phyloP scores from a whole-genome alignment of 1,140 invertebrate genomes.

The Camponotus floridanus region DNA sequence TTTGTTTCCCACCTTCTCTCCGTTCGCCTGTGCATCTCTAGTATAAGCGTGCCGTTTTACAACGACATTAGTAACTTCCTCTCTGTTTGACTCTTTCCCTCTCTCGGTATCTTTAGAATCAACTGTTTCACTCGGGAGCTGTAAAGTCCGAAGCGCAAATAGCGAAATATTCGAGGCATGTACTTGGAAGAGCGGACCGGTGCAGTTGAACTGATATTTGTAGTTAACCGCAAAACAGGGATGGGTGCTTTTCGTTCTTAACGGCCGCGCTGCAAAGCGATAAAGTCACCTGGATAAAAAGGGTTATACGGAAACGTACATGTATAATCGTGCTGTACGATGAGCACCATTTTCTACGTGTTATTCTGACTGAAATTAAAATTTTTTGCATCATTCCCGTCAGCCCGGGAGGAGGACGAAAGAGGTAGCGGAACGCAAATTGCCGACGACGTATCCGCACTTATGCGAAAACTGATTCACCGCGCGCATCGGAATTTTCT shows the following conservation, averaged over 20 bases:
- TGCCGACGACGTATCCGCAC: slow-evolving; percentile 22
- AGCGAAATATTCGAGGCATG: slow-evolving; percentile 80
- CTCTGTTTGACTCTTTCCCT: slow-evolving; percentile 57
- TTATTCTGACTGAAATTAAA: slow-evolving; percentile 26
- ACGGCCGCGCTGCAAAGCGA: slow-evolving; percentile 18
- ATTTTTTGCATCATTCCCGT: slow-evolving; percentile 14
- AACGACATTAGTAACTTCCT: slow-evolving; percentile 69
- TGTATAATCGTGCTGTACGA: slow-evolving; percentile 10
- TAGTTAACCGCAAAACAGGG: slow-evolving; percentile 76
- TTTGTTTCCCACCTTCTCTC: not conserved
- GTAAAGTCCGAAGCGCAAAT: slow-evolving; percentile 81
- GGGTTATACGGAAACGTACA: not conserved
- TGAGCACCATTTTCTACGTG: slow-evolving; percentile 17
- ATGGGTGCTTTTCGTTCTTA: slow-evolving; percentile 66
- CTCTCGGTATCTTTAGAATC: slow-evolving; percentile 61
- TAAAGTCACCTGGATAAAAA: slow-evolving; percentile 48
- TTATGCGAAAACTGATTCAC: slow-evolving; percentile 29
- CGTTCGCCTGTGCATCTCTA: slow-evolving; percentile 41
- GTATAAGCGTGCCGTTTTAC: slow-evolving; percentile 80
- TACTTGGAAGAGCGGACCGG: slow-evolving; percentile 35
- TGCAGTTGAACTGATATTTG: slow-evolving; percentile 74
- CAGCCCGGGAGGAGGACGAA: not conserved
- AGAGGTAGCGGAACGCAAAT: slow-evolving; percentile 25
- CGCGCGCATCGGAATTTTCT: not conserved
- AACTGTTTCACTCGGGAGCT: slow-evolving; percentile 77